These are phyloP conservation scores for Bombylius major DNA, from an alignment of 2,888 invertebrate species.

Conservation along the genomic window DNA sequence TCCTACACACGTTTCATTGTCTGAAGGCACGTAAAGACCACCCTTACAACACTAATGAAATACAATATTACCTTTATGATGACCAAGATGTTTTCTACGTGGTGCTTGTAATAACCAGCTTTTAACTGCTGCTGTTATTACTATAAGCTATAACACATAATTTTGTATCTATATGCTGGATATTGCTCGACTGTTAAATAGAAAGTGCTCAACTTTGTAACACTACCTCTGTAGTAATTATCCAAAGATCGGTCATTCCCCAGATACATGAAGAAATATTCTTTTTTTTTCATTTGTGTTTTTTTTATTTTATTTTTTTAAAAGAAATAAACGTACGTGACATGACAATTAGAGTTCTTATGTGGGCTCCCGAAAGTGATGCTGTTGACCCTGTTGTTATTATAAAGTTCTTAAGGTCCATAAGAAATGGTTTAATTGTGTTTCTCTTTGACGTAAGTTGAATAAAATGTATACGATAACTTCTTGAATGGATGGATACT, in stretches of 20 bases:
- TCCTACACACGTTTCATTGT: neutral
- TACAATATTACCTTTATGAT: no score
- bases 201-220: neutral
- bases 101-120: no score
- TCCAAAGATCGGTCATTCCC: neutral
- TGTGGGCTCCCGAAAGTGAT: conserved; percentile 5
- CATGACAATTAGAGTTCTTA: conserved; percentile 5
- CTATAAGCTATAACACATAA: no score
- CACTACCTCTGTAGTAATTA: neutral
- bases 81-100: no score
- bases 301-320: neutral
- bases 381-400: conserved; percentile 2
- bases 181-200: no score
- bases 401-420: neutral
- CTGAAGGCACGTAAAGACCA: neutral
- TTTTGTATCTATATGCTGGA: no score
- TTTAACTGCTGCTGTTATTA: no score
- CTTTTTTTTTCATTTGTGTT: no score
- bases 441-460: no score
- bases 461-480: no score
- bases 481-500: neutral
- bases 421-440: no score
- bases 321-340: conserved; percentile 2
- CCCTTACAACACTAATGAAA: neutral
- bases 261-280: neutral